Evolutionary conservation across 2,113 vertebrate genomes (phyloP), one percentile per base, ranked within the genome.

Genomic region (Thalassarche chlororhynchos): DNA sequence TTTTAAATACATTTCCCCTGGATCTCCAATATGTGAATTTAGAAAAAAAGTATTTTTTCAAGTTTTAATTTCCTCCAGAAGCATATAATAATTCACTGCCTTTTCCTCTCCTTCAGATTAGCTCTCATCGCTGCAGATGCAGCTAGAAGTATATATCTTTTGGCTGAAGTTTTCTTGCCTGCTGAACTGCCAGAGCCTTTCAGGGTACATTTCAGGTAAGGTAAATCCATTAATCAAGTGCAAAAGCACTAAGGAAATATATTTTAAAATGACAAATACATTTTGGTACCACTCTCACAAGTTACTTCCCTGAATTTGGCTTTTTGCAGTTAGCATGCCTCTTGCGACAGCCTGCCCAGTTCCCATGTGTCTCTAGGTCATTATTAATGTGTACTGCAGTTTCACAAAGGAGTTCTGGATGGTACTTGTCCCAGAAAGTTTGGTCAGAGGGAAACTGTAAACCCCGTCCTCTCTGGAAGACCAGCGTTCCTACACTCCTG

Each of bases 401-500:
- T 75, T 84, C 89, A 91, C 32, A 46, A 32, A 75, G 57, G 36
- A 47, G 21, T 42, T 68, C 55, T 29, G 81, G 42, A 42, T 13
- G 29, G 54, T 61, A 21, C 71, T 65, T 75, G 58, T 58, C 64
- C 38, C 34, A 83, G 38, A n/a, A 17, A 89, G 26, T 25, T 81
- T 54, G 51, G 20, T 26, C 5, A 6, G 71, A 87, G 52, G 29
- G 54, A 78, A 95, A 84, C 23, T 62, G 29, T 69, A 92, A 77
- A 77, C 42, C 61, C 23, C 4, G 5, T 46, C 10, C 38, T 47
- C 60, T 62, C 32, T 49, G 12, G 25, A 80, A 66, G 29, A 28
- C 12, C 2, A 5, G 54, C 0, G 16, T 10, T 93, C 36, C 72
- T 23, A 18, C 0, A 1, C 2, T 58, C 4, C 69, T 62, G 21